Base-by-base conservation (phyloP, 30 jellyfish, hydroid and myxozoan species). In the Sanderia malayensis region DNA sequence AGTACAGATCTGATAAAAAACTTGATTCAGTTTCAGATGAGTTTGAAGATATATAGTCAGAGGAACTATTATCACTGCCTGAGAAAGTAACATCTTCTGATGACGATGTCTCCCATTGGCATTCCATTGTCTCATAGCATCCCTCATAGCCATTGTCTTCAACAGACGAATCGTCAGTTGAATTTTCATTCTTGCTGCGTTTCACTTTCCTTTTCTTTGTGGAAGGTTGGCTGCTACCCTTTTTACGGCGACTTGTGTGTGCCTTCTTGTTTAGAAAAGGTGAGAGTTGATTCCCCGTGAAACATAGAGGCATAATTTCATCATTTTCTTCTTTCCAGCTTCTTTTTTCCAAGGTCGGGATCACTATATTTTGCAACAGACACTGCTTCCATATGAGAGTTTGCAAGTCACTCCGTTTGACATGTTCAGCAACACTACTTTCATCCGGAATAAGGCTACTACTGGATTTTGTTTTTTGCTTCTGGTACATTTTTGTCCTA, bases 91-190 rank as follows among this genome's bases (percentile, higher is more conserved):
- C 52, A 37, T 37, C 52, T 37, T 37, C 52, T 37, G 52, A 37
- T 37, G 52, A 37, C 52, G 52, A 37, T 37, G 52, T 37, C 52
- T 37, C 52, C 52, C 52, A 37, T 37, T 37, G 52, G n/a, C n/a
- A n/a, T n/a, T n/a, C n/a, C n/a, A n/a, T n/a, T n/a, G n/a, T n/a
- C n/a, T n/a, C n/a, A n/a, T n/a, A n/a, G n/a, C n/a, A n/a, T 37
- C 10, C 52, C 52, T 37, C 52, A 37, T 37, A 37, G 52, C 52
- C 52, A 37, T 37, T 37, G 52, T 37, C 13, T 37, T 37, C 13
- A 13, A 37, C 52, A 37, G 52, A 37, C 52, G 52, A 37, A 37
- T 37, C 52, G 52, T 37, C 52, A 37, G 52, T 13, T 37, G 52
- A 37, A 37, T 37, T 37, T 37, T 37, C 52, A 37, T 37, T 37